phyloP scores from a whole-genome alignment of 2,888 invertebrate species.

The Rhagonycha fulva region DNA sequence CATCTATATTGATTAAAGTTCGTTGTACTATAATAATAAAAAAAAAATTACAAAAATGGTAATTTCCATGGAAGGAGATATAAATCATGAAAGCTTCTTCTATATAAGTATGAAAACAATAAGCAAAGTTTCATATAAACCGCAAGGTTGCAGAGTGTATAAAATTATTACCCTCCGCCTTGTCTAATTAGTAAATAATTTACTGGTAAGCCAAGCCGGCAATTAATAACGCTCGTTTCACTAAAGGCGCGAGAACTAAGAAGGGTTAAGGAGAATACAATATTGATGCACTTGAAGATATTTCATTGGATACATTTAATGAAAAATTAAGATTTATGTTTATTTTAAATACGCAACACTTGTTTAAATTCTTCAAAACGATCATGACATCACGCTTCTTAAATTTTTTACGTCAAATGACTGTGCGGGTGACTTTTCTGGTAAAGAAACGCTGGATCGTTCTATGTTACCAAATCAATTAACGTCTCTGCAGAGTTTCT shows the following conservation, averaged over 20 bases:
- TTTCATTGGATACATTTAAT: slow-evolving; percentile 27
- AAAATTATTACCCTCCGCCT: slow-evolving; percentile 53
- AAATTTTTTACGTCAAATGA: slow-evolving; percentile 24
- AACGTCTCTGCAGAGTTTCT: slow-evolving; percentile 51
- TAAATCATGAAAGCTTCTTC: not conserved
- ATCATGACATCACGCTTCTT: slow-evolving; percentile 26
- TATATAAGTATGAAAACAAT: slow-evolving; percentile 21
- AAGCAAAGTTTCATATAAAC: slow-evolving; percentile 39
- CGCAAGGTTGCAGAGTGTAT: slow-evolving; percentile 49
- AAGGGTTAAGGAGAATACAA: slow-evolving; percentile 42
- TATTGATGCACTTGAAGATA: slow-evolving; percentile 29
- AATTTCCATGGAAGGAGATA: not conserved
- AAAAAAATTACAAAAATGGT: not conserved
- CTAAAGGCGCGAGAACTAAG: slow-evolving; percentile 37
- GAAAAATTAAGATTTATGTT: slow-evolving; percentile 30
- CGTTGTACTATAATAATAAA: not conserved
- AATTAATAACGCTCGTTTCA: slow-evolving; percentile 55
- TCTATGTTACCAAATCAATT: slow-evolving; percentile 56
- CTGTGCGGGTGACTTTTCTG: slow-evolving; percentile 8
- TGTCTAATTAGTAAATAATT: slow-evolving; percentile 61
- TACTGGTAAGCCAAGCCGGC: slow-evolving; percentile 57
- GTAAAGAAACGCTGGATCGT: slow-evolving; percentile 35
- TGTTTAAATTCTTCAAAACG: slow-evolving; percentile 21
- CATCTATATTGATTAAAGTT: not conserved
- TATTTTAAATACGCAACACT: slow-evolving; percentile 25